A percentile compares a stretch with the other conserved stretches of the same genome.
These are phyloP conservation scores for Acrossocheilus wenchowensis DNA, from an alignment of 2,797 vertebrate genomes.

Conservation along the genomic window DNA sequence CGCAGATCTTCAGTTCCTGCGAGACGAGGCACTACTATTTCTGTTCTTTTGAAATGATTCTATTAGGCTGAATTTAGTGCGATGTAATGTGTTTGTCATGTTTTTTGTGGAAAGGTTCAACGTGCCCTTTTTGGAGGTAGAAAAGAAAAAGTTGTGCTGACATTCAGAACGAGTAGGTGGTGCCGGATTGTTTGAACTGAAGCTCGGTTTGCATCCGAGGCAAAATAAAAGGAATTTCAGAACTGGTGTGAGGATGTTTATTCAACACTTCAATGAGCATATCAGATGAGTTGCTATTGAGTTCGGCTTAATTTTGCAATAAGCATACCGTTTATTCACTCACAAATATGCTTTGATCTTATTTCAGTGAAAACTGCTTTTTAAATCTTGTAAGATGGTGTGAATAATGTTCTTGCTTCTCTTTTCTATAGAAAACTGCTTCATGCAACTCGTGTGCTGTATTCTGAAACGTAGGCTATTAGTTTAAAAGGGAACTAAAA, in stretches of 20 bases:
- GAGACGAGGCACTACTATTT: conserved; percentile 10
- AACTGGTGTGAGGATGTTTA: conserved; percentile 1
- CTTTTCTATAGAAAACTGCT: background rate
- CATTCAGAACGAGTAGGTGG: conserved; percentile 18
- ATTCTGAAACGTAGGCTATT: background rate
- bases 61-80: conserved; percentile 11
- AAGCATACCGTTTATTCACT: conserved; percentile 13
- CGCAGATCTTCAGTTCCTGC: background rate
- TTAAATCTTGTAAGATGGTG: background rate
- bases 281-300: conserved; percentile 14
- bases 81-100: conserved; percentile 13
- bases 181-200: conserved; percentile 20
- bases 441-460: background rate
- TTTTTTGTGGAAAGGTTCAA: background rate
- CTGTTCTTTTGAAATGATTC: conserved; percentile 18
- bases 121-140: background rate
- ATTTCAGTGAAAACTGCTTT: background rate
- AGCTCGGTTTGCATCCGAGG: background rate
- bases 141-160: conserved; percentile 21
- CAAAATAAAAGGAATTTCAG: background rate
- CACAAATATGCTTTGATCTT: conserved; percentile 20
- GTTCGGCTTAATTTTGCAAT: conserved; percentile 2
- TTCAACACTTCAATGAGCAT: conserved; percentile 13
- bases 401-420: background rate
- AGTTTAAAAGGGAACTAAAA: background rate